Evolutionary conservation across 2,888 invertebrate species (phyloP).

Genomic region (Plusia festucae): DNA sequence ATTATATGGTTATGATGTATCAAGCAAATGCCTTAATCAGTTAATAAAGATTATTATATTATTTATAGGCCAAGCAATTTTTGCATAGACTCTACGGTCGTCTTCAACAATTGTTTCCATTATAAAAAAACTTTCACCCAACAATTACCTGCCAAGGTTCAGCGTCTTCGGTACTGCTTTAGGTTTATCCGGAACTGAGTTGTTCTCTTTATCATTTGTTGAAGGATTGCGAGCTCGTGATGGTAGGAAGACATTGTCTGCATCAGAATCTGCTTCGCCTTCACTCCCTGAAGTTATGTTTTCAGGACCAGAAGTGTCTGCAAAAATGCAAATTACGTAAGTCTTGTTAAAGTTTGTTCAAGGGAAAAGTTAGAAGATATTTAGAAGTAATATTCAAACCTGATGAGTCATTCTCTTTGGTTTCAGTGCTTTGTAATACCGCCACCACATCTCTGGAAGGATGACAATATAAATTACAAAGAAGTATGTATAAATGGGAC

Average conservation of each 20-base stretch:
- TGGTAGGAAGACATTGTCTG: conserved; percentile 86
- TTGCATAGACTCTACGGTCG: no score
- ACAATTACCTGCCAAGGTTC: conserved; percentile 81
- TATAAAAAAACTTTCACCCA: background rate
- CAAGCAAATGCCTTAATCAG: no score
- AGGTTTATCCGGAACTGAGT: conserved; percentile 67
- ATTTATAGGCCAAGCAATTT: no score
- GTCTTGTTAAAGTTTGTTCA: background rate
- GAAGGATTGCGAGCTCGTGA: conserved; percentile 78
- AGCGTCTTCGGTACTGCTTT: conserved; percentile 84
- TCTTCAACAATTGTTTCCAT: background rate
- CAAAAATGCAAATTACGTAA: background rate
- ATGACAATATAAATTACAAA: background rate
- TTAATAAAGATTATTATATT: no score
- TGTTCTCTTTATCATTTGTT: conserved; percentile 64
- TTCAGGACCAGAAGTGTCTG: conserved; percentile 91
- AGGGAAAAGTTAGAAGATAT: background rate
- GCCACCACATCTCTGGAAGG: conserved; percentile 91
- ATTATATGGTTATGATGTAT: no score
- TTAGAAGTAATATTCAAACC: conserved; percentile 64
- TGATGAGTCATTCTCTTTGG: conserved; percentile 88
- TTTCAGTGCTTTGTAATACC: conserved; percentile 91
- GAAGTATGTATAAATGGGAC: background rate
- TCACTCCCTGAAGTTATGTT: conserved; percentile 88
- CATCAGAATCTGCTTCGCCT: conserved; percentile 85